Base-by-base conservation (phyloP, 2,797 vertebrate species). In the Ctenopoma multispine region DNA sequence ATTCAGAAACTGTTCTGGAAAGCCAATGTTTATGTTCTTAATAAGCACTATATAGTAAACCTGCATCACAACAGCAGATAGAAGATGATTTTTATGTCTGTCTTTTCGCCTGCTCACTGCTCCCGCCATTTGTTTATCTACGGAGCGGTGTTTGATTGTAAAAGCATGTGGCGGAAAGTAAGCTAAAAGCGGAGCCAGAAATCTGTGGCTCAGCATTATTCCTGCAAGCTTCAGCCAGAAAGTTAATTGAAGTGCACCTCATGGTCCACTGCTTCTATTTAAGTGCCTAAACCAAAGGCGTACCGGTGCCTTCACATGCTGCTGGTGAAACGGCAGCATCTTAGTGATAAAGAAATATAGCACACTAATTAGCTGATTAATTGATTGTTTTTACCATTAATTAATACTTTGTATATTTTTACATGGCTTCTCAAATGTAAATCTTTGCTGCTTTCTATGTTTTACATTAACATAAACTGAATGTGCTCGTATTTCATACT, bases 141-240 rank as follows among this genome's bases (percentile, higher is more conserved):
- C 8, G 40, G 34, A 4, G 10, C 34, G 20, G 8, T 23, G 31
- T 14, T 9, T 43, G 21, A n/a, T 4, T 57, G 54, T 44, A 50
- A 70, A 67, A 61, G 56, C 27, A 47, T n/a, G 53, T 41, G 8
- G 43, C 57, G 57, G 63, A 66, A 77, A 47, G 23, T 53, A 38
- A 46, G 63, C 69, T 60, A n/a, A 53, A 64, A 51, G 61, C 46
- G 61, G 68, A 67, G 74, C 47, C 47, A 51, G 57, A 76, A 63
- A 64, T 23, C 56, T 31, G 7, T 48, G 43, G 57, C 82, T 85
- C 81, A 77, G 84, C 77, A 58, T 67, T 79, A 57, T 56, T 82
- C 24, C 31, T 70, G 64, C 47, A 24, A 53, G 62, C 57, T 58
- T 69, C 55, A 27, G 46, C 36, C 70, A 21, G 8, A 10, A 17